Base-by-base conservation (phyloP, 2,888 invertebrate species). In the Lapara coniferarum region DNA sequence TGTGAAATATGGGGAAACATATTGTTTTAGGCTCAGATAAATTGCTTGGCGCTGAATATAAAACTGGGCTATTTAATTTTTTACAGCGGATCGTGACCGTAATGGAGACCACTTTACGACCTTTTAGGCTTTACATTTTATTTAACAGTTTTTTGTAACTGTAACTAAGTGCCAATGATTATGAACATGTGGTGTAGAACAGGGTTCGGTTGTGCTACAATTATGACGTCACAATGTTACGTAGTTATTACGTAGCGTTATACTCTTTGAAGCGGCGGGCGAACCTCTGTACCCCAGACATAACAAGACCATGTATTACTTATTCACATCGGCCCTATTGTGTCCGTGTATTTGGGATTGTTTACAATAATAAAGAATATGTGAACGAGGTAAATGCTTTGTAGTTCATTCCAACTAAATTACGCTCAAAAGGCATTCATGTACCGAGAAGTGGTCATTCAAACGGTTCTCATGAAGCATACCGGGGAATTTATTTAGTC, bases 41-140 rank as follows among this genome's bases (percentile, higher is more conserved):
- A 63, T 19, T 12, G 13, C 63, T 63, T 19, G 59, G 16, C 63
- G 49, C 46, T 55, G 63, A 63, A 63, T 46, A 63, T 46, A 19
- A 19, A 19, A 55, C 16, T 55, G 55, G 55, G 46, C 63, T 46
- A 63, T 63, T 63, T 46, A 57, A 25, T 63, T 63, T 63, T 46
- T 49, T 63, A 19, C 13, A 12, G 10, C 49, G 46, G 19, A 6
- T 6, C 5, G 49, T 13, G 49, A 7, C 16, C 59, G 1, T 63
- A 46, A 63, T 63, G 49, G 63, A n/a, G 63, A 16, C 19, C 63
- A 49, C 10, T 63, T 63, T 63, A 63, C 49, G 58, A 58, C 10
- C 44, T 44, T 19, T 59, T 16, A 13, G 16, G 59, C 16, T 63
- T 46, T 16, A 10, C 46, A 46, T 46, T 63, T 46, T 63, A 19